Base-by-base conservation (phyloP, 2,797 vertebrate species). In the Malurus splendens region DNA sequence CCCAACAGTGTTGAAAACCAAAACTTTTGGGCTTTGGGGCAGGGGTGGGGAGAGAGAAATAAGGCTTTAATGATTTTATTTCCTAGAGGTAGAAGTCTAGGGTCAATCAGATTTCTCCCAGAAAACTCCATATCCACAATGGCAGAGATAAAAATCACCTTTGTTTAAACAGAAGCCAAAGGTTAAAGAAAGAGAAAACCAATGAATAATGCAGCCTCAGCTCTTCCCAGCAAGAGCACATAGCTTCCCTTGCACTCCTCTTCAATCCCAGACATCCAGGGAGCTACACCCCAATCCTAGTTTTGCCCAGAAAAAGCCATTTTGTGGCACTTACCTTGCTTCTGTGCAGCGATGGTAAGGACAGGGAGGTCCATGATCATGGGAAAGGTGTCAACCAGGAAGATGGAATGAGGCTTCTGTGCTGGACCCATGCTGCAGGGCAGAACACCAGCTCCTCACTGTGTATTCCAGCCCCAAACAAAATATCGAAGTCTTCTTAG, bases 351-450 rank as follows among this genome's bases (percentile, higher is more conserved):
- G 32, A 32, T 32, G 32, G 32, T 32, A 42, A 45, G 10, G 30
- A 47, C 30, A 44, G 12, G 14, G 25, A 75, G 10, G 7, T 77
- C 52, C 41, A 12, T 0, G 2, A 16, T 13, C 45, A 27, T 0
- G 0, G 28, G 28, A 55, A 64, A 67, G 25, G 5, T 44, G 18
- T 10, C 64, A n/a, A 15, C 28, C 0, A 4, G 27, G 56, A 89
- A 62, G 42, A 38, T 0, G 0, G 19, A 50, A 62, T 16, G 30
- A 82, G 7, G 9, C 24, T 70, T 68, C 74, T 47, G 22, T 22
- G 13, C 24, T 22, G 12, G 18, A 48, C 13, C n/a, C 32, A 25
- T 36, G 52, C 28, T 59, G 24, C 38, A 59, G 48, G 12, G 47
- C 45, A 65, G 44, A 65, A 70, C 51, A 75, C 7, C 47, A 81